These are phyloP conservation scores for Bucorvus abyssinicus DNA, from an alignment of 2,797 vertebrate genomes.

Conservation along the genomic window DNA sequence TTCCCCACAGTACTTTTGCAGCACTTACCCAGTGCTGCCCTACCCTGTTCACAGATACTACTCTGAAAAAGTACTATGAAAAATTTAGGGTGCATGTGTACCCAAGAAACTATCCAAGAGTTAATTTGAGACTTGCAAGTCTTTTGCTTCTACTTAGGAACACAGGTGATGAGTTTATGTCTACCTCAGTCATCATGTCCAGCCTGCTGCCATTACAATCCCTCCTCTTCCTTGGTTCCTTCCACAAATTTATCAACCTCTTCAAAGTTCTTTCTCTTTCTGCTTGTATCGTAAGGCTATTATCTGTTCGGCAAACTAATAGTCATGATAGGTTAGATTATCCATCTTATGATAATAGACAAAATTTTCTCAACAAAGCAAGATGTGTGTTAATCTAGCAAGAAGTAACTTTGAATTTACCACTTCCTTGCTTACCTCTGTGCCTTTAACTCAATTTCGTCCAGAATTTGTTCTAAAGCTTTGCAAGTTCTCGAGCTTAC, in stretches of 20 bases:
- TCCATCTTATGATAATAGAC: neutral
- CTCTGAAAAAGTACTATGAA: neutral
- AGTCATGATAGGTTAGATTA: neutral
- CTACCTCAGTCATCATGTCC: neutral
- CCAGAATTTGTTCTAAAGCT: neutral
- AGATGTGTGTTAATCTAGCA: neutral
- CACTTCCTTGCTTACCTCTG: neutral
- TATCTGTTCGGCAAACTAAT: neutral
- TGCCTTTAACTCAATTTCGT: neutral
- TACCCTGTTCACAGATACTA: neutral
- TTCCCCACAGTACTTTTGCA: neutral
- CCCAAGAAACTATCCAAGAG: neutral
- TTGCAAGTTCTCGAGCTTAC: neutral
- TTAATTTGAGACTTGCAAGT: neutral
- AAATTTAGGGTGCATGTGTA: neutral
- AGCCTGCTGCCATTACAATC: neutral
- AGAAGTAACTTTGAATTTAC: neutral
- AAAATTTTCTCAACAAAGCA: neutral
- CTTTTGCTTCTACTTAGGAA: neutral
- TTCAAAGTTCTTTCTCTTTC: neutral
- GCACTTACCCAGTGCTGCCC: neutral
- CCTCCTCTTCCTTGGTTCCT: neutral
- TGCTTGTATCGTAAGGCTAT: neutral
- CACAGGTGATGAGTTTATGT: fast-evolving
- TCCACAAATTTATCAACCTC: neutral